Percentiles rank a stretch among this genome's conserved stretches.
These are phyloP conservation scores for Trachelus tabidus DNA, from an alignment of 2,888 invertebrate genomes.

Conservation along the genomic window DNA sequence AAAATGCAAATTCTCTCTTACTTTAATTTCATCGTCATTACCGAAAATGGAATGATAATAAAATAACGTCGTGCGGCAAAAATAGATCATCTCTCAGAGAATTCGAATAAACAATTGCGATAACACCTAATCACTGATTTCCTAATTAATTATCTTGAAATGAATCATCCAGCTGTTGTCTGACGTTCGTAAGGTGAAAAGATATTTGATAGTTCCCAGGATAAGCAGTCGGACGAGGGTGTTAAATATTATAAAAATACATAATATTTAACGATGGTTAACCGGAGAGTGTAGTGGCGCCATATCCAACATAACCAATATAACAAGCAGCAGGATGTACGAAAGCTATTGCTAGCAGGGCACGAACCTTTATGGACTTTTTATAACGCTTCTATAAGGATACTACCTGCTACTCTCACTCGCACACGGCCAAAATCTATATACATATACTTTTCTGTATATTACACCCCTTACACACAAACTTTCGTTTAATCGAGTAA, in stretches of 20 bases:
- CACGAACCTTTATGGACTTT: conserved; percentile 46
- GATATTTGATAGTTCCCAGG: background rate
- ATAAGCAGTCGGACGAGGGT: conserved; percentile 30
- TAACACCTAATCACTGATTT: background rate
- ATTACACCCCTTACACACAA: background rate
- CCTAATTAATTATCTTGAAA: background rate
- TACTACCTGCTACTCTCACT: background rate
- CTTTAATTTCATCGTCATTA: background rate
- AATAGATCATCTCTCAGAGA: background rate
- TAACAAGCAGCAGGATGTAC: background rate
- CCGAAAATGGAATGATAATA: background rate
- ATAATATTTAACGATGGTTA: conserved; percentile 52
- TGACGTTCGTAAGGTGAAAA: background rate
- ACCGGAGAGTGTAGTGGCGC: conserved; percentile 35
- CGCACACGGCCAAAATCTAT: background rate
- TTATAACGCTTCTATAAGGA: conserved; percentile 34
- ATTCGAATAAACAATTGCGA: background rate
- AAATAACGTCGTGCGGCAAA: background rate
- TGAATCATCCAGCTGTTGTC: no score
- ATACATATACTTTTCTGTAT: background rate
- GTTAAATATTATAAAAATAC: conserved; percentile 57
- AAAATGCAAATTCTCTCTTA: background rate
- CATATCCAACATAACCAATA: background rate
- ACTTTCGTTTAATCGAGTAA: background rate
- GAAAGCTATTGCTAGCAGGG: conserved; percentile 26